Evolutionary conservation across 2,888 invertebrate species (phyloP).

Genomic region (Conomelus anceps): DNA sequence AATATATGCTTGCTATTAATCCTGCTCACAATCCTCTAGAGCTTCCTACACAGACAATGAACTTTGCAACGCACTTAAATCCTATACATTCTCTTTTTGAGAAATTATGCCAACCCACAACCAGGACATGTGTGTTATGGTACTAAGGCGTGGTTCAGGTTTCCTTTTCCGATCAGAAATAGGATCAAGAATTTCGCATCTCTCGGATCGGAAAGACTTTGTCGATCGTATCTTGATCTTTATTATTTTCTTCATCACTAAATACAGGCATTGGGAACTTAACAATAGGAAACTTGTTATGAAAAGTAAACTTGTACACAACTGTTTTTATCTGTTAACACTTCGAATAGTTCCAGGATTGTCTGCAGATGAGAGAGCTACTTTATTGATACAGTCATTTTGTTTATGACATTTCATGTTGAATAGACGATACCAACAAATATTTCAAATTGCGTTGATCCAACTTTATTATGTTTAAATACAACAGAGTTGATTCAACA

Average conservation of each 20-base stretch:
- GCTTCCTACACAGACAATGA: not conserved
- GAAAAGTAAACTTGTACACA: not conserved
- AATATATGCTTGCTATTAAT: too few relatives aligned
- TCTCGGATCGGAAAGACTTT: not conserved
- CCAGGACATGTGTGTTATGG: not conserved
- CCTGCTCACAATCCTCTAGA: not conserved
- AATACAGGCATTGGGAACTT: not conserved
- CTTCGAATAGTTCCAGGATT: not conserved
- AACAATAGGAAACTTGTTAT: not conserved
- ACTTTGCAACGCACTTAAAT: not conserved
- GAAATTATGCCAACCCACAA: not conserved
- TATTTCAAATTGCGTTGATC: too few relatives aligned
- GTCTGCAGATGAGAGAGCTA: too few relatives aligned
- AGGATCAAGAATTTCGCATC: not conserved
- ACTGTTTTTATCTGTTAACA: not conserved
- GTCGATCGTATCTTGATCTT: not conserved
- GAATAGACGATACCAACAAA: too few relatives aligned
- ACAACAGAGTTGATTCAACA: too few relatives aligned
- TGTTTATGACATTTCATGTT: too few relatives aligned
- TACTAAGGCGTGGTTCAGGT: not conserved
- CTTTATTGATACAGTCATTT: too few relatives aligned
- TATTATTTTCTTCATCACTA: not conserved
- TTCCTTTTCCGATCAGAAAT: not conserved
- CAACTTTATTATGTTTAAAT: too few relatives aligned
- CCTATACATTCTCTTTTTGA: not conserved